Conservation (phyloP, 2,113 vertebrate genomes). For the Mirounga angustirostris region DNA sequence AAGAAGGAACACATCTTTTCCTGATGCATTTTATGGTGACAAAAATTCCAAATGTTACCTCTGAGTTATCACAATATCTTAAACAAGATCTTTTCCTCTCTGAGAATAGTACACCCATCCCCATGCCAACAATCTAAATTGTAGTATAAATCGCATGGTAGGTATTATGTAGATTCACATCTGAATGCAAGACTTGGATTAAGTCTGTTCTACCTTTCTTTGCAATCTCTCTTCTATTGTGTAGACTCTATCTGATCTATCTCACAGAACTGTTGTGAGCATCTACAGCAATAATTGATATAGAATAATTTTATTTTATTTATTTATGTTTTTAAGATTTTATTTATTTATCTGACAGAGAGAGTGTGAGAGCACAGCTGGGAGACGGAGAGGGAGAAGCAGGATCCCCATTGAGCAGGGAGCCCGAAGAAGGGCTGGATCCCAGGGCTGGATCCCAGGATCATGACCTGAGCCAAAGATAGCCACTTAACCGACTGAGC, state of each 20-base stretch:
- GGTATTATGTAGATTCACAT: neutral
- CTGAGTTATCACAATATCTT: neutral
- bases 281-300: neutral
- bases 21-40: neutral
- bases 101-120: conserved; percentile 4
- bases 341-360: neutral
- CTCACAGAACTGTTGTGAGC: neutral
- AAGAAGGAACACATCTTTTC: conserved; percentile 22
- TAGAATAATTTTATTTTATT: neutral
- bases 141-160: neutral
- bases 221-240: neutral
- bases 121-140: neutral
- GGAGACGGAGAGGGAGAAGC: neutral
- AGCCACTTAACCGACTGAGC: neutral
- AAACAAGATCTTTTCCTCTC: conserved; percentile 49
- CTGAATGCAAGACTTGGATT: neutral
- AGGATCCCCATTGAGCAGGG: neutral
- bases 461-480: neutral
- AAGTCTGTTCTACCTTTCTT: neutral
- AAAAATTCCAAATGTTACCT: conserved; percentile 10
- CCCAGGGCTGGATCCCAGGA: neutral
- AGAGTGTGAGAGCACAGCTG: neutral
- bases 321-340: neutral
- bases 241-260: neutral
- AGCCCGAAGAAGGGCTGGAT: too few relatives aligned